A percentile compares a stretch with the other conserved stretches of the same genome.
Conservation (phyloP, 2,113 vertebrate genomes). For the Menidia beryllina region DNA sequence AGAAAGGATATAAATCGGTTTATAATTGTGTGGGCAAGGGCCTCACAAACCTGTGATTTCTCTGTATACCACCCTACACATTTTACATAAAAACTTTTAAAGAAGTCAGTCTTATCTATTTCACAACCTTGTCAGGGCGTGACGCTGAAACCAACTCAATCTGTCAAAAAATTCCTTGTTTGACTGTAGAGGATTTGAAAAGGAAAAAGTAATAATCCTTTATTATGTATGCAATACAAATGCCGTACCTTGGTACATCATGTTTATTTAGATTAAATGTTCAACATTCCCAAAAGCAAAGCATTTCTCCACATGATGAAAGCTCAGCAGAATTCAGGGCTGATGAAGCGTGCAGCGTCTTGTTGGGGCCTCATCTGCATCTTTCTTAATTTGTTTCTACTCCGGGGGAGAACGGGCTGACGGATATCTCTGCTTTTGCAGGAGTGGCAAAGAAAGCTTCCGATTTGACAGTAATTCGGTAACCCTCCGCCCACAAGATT, state of each 20-base stretch:
- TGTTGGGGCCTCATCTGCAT: slow-evolving; percentile 23
- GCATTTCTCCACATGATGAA: slow-evolving; percentile 24
- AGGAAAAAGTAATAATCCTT: rapidly evolving
- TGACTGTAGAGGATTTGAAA: no score
- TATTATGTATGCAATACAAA: background rate
- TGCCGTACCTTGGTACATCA: background rate
- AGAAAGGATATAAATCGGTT: no score
- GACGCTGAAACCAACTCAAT: no score
- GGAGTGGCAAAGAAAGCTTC: background rate
- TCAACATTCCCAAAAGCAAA: background rate
- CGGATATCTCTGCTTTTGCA: background rate
- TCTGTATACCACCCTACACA: no score
- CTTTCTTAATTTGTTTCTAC: background rate
- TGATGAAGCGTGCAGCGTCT: slow-evolving; percentile 23
- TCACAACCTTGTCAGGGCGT: no score
- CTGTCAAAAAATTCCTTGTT: no score
- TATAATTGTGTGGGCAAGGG: no score
- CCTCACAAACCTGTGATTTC: no score
- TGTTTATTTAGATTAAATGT: background rate
- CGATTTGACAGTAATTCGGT: slow-evolving; percentile 20
- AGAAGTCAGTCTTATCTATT: no score
- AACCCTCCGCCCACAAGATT: background rate
- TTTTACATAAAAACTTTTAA: no score
- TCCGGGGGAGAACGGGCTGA: background rate
- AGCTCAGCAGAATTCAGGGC: slow-evolving; percentile 8